These are phyloP conservation scores for Coelopa pilipes DNA, from an alignment of 2,888 invertebrate genomes.

Conservation along the genomic window DNA sequence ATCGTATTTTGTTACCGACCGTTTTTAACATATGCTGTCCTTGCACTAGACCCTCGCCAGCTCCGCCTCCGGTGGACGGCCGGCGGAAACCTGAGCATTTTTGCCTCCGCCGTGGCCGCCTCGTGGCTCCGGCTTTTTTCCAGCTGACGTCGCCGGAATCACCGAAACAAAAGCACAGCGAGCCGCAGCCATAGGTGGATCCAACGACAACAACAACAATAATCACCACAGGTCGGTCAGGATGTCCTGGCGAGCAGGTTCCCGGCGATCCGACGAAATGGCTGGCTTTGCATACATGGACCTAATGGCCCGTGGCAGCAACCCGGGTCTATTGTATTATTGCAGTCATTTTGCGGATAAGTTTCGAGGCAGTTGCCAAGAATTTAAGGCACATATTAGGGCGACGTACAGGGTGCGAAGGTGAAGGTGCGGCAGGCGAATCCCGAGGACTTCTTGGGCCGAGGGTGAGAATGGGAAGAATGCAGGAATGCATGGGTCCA, in stretches of 20 bases:
- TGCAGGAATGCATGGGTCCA: neutral
- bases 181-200: neutral
- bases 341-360: slow-evolving; percentile 36
- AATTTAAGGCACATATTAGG: slow-evolving; percentile 25
- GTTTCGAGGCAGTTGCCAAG: slow-evolving; percentile 31
- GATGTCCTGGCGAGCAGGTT: neutral
- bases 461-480: neutral
- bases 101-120: slow-evolving; percentile 11
- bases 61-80: neutral
- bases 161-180: slow-evolving; percentile 6
- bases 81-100: slow-evolving; percentile 27
- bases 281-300: slow-evolving; percentile 31
- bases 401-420: neutral
- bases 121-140: neutral
- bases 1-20: slow-evolving; percentile 8
- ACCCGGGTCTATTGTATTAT: slow-evolving; percentile 27
- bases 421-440: neutral
- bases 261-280: neutral
- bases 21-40: slow-evolving; percentile 38
- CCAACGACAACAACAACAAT: no score
- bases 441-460: neutral
- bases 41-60: slow-evolving; percentile 27
- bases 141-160: slow-evolving; percentile 25
- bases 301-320: slow-evolving; percentile 26
- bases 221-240: neutral